These are phyloP conservation scores for Chrysolina haemoptera DNA, from an alignment of 2,888 invertebrate species.

Conservation along the genomic window DNA sequence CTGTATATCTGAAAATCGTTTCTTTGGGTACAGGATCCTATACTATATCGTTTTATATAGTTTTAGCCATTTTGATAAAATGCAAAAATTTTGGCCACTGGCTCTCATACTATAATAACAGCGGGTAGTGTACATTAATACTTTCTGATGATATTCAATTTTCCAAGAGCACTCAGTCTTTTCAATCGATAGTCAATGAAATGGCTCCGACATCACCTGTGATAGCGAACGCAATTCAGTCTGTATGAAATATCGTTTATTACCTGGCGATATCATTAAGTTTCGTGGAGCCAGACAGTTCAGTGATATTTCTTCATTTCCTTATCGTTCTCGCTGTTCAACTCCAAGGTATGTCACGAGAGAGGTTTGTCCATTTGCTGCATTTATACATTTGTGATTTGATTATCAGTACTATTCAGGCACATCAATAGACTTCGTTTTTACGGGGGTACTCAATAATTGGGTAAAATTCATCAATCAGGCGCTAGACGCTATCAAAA, in stretches of 20 bases:
- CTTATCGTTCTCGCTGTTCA: not conserved
- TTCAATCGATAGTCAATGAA: not conserved
- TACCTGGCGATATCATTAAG: constrained; percentile 13
- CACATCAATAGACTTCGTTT: no score
- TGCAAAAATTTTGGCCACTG: no score
- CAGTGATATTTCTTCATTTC: not conserved
- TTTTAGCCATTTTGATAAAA: no score
- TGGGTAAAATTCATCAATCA: no score
- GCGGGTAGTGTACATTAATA: not conserved
- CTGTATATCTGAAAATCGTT: no score
- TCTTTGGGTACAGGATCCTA: no score
- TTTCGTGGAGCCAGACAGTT: constrained; percentile 8
- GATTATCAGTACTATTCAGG: no score
- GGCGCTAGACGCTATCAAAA: no score
- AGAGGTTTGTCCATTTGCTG: not conserved
- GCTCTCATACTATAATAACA: no score
- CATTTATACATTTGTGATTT: no score
- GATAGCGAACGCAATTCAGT: constrained; percentile 2
- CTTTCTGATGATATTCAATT: not conserved
- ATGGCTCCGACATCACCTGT: not conserved
- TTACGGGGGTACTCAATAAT: no score
- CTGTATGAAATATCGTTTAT: constrained; percentile 11
- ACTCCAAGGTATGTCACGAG: not conserved
- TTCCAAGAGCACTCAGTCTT: not conserved
- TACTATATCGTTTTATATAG: no score